Evolutionary conservation across 2,113 vertebrate species (phyloP).

Genomic region (Micronycteris hirsuta): DNA sequence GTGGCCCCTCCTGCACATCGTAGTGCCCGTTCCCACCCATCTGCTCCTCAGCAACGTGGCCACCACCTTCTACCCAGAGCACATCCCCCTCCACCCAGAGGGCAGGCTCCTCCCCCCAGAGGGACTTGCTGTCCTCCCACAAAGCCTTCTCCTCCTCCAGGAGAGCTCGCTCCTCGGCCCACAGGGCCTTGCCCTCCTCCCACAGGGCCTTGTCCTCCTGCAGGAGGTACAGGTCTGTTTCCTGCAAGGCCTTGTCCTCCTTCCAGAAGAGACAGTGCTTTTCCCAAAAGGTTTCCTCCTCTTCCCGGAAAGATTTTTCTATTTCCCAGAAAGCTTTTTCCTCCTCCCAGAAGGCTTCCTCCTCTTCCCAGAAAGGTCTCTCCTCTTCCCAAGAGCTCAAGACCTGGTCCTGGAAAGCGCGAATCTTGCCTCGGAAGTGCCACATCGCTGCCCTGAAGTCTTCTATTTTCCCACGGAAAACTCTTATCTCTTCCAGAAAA

Average conservation of each 20-base stretch:
- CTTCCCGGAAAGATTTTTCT: slow-evolving; percentile 51
- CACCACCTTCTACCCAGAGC: background rate
- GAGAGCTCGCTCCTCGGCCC: slow-evolving; percentile 40
- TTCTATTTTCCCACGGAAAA: slow-evolving; percentile 51
- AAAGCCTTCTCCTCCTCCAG: slow-evolving; percentile 50
- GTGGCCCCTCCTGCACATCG: background rate
- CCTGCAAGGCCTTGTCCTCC: slow-evolving; percentile 56
- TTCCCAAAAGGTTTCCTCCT: slow-evolving; percentile 62
- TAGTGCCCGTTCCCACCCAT: background rate
- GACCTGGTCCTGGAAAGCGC: slow-evolving; percentile 40
- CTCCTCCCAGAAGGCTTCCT: slow-evolving; percentile 53
- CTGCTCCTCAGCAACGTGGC: background rate
- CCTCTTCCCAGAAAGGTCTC: slow-evolving; percentile 55
- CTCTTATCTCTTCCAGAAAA: slow-evolving; percentile 53
- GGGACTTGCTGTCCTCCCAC: slow-evolving; percentile 55
- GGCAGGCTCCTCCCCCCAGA: slow-evolving; percentile 48
- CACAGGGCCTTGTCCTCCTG: slow-evolving; percentile 46
- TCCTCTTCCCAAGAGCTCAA: slow-evolving; percentile 53
- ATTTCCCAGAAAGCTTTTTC: slow-evolving; percentile 65
- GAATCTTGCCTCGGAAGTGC: slow-evolving; percentile 49
- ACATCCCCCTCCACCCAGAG: slow-evolving; percentile 62
- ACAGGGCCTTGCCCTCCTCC: slow-evolving; percentile 59
- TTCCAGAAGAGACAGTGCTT: slow-evolving; percentile 65
- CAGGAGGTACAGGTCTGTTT: slow-evolving; percentile 11
- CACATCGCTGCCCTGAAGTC: slow-evolving; percentile 54